Evolutionary conservation across 2,888 invertebrate genomes (phyloP).

Genomic region (Microplitis deprimator): DNA sequence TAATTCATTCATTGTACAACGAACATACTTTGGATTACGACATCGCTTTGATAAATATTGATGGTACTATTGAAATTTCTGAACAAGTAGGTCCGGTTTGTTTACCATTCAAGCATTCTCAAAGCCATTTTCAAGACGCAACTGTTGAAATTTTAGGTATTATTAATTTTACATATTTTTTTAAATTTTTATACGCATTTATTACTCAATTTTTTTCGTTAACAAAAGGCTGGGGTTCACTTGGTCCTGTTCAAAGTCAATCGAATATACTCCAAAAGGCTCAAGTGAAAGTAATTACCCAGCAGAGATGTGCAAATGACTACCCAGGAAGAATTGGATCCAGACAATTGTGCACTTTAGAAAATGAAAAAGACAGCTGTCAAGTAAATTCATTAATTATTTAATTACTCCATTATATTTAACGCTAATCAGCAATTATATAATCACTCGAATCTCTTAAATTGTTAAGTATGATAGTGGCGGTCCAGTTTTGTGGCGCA

Average conservation of each 20-base stretch:
- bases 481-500: constrained; percentile 75
- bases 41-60: constrained; percentile 73
- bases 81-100: constrained; percentile 77
- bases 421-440: background rate
- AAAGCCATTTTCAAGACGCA: constrained; percentile 58
- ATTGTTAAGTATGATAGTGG: constrained; percentile 71
- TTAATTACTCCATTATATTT: background rate
- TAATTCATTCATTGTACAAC: constrained; percentile 71
- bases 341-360: constrained; percentile 73
- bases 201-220: constrained; percentile 39
- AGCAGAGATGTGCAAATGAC: constrained; percentile 68
- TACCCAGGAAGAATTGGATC: constrained; percentile 48
- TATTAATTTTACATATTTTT: background rate
- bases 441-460: constrained; percentile 70
- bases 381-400: constrained; percentile 70
- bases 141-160: constrained; percentile 63
- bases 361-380: constrained; percentile 75
- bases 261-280: constrained; percentile 73
- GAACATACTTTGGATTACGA: constrained; percentile 70
- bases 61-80: constrained; percentile 71
- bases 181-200: background rate
- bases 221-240: constrained; percentile 77
- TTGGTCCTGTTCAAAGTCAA: constrained; percentile 72
- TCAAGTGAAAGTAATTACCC: constrained; percentile 72
- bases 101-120: constrained; percentile 74